Conservation (phyloP, 1,140 invertebrate species). For the Apis florea region DNA sequence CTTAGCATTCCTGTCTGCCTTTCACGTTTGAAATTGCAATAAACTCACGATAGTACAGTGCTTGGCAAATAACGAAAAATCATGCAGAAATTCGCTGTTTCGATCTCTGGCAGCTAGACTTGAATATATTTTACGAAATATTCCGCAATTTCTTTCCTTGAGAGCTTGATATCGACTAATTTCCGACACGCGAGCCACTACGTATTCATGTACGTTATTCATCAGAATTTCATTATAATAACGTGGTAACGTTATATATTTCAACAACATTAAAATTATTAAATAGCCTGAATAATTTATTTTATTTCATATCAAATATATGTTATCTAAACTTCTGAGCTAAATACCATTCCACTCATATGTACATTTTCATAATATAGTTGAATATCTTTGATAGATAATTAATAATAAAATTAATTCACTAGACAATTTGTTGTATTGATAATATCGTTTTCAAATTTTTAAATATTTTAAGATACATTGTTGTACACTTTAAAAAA, state of each 20-base stretch:
- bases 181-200: constrained; percentile 22
- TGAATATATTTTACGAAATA: constrained; percentile 13
- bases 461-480: too few species aligned
- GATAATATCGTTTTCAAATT: too few species aligned
- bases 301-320: too few species aligned
- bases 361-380: neutral
- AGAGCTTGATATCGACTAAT: constrained; percentile 29
- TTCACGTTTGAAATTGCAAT: constrained; percentile 11
- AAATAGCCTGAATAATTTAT: too few species aligned
- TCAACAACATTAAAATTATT: neutral
- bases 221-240: constrained; percentile 32
- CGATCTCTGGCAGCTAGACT: neutral
- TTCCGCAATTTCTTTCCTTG: neutral
- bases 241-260: neutral
- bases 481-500: too few species aligned
- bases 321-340: too few species aligned
- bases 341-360: too few species aligned
- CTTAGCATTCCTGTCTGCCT: constrained; percentile 1
- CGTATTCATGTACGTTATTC: neutral
- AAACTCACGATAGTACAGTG: constrained; percentile 22
- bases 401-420: neutral
- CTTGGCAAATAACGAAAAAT: constrained; percentile 33
- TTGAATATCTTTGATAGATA: neutral
- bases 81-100: constrained; percentile 35
- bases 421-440: too few species aligned